A percentile compares a stretch with the other conserved stretches of the same genome.
Conservation (phyloP, 2,797 vertebrate genomes). For the Chanos chanos region DNA sequence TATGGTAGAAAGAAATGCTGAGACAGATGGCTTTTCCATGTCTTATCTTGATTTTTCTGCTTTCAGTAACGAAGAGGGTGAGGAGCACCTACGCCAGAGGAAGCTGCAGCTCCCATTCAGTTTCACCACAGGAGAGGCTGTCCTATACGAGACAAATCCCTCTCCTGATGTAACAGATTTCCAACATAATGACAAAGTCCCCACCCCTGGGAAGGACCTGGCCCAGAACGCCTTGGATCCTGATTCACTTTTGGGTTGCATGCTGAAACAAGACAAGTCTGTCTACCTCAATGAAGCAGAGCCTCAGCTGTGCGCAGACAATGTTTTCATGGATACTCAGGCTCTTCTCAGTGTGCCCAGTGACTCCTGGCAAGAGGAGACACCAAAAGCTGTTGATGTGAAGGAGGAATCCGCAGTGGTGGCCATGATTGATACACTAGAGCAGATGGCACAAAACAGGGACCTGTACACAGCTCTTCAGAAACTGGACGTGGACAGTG, state of each 20-base stretch:
- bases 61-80: constrained; percentile 70
- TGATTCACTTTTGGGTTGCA: constrained; percentile 63
- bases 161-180: constrained; percentile 35
- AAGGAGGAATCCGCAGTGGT: background rate
- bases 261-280: constrained; percentile 65
- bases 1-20: too few species aligned
- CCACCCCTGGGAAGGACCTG: constrained; percentile 52
- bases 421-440: background rate
- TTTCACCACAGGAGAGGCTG: constrained; percentile 64
- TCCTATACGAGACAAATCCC: constrained; percentile 60
- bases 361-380: background rate
- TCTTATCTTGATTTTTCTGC: constrained; percentile 10
- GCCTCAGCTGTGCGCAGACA: background rate
- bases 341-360: background rate
- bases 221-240: constrained; percentile 18
- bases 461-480: constrained; percentile 54
- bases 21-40: too few species aligned
- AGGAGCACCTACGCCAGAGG: constrained; percentile 65
- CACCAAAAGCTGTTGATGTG: background rate
- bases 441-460: background rate
- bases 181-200: constrained; percentile 33
- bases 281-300: too few species aligned
- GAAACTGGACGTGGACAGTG: constrained; percentile 32
- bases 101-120: constrained; percentile 66
- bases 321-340: background rate